Conservation (phyloP, 2,113 vertebrate species). For the Dendrocopos noguchii region DNA sequence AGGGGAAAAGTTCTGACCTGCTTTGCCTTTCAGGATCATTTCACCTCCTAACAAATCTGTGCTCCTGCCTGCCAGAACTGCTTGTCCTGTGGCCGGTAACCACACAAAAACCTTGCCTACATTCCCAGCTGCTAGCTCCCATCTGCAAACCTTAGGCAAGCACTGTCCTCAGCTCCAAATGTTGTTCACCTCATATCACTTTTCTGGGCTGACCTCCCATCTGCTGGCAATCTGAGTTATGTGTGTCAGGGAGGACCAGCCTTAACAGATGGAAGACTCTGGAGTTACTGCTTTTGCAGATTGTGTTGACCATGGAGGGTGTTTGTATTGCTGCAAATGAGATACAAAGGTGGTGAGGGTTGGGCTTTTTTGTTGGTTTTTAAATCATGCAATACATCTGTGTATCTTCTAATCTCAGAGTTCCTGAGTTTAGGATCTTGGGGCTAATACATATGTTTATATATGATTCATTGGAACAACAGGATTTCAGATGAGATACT, state of each 20-base stretch:
- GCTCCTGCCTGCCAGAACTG: slow-evolving; percentile 41
- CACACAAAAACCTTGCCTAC: not conserved
- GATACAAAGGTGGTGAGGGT: not conserved
- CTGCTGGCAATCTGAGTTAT: not conserved
- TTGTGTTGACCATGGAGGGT: fast-evolving
- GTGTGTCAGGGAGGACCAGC: not conserved
- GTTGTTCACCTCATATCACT: not conserved
- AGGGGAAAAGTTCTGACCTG: slow-evolving; percentile 30
- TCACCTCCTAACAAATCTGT: not conserved
- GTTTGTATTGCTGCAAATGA: fast-evolving
- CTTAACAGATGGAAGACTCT: not conserved
- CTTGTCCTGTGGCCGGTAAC: not conserved
- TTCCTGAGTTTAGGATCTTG: not conserved
- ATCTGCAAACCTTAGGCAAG: slow-evolving; percentile 34
- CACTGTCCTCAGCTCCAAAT: not conserved
- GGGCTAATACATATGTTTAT: not conserved
- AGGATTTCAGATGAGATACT: not conserved
- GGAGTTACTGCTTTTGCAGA: not conserved
- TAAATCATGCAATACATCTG: not conserved
- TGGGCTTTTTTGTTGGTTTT: not conserved
- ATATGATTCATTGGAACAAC: not conserved
- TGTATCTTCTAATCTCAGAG: not conserved
- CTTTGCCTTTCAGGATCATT: not conserved
- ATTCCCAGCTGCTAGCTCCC: slow-evolving; percentile 61
- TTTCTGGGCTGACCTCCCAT: slow-evolving; percentile 10